Percentiles rank a stretch among this genome's conserved stretches.
Evolutionary conservation across 2,113 vertebrate genomes (phyloP).

Genomic region (Catharus fuscescens): DNA sequence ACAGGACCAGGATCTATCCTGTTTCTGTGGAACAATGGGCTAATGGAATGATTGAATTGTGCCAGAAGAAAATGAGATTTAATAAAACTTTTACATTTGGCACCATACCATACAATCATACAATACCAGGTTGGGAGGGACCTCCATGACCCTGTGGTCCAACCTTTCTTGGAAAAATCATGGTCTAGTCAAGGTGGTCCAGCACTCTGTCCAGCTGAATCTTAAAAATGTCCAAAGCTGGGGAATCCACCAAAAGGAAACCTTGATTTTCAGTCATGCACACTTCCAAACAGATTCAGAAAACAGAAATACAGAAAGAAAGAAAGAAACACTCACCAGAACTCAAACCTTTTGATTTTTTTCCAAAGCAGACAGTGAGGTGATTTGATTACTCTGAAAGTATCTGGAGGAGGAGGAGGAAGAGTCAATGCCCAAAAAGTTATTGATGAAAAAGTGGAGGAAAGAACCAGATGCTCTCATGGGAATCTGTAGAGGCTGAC

Average conservation of each 20-base stretch:
- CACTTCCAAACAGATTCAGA: background rate
- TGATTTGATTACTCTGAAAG: background rate
- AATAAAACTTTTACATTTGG: background rate
- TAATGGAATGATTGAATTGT: background rate
- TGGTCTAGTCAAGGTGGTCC: background rate
- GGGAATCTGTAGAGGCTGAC: background rate
- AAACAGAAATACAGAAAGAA: background rate
- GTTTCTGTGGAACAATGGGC: background rate
- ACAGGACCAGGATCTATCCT: background rate
- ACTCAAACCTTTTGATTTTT: background rate
- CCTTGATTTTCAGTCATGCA: background rate
- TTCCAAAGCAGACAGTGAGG: background rate
- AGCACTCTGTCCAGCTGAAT: background rate
- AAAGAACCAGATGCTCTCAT: background rate
- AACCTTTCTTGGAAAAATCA: background rate
- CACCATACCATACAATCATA: background rate
- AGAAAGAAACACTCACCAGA: background rate
- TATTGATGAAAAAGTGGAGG: background rate
- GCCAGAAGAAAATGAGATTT: background rate
- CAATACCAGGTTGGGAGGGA: background rate
- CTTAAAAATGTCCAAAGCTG: background rate
- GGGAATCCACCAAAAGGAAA: background rate
- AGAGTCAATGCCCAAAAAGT: background rate
- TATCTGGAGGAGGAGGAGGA: background rate
- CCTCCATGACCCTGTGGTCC: background rate